These are phyloP conservation scores for Lophotis ruficrista DNA, from an alignment of 2,113 vertebrate genomes.

Conservation along the genomic window DNA sequence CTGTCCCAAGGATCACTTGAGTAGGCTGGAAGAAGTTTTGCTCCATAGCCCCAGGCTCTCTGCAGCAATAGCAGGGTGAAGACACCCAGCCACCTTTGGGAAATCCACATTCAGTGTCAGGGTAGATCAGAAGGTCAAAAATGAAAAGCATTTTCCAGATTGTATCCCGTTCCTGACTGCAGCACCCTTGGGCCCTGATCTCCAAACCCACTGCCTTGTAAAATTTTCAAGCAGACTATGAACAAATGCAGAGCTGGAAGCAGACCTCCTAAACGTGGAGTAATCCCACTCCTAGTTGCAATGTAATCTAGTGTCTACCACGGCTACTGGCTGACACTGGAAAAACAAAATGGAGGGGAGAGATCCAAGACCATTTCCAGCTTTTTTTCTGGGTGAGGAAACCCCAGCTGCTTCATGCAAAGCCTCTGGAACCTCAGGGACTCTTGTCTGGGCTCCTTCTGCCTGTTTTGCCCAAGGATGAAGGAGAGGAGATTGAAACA, in stretches of 20 bases:
- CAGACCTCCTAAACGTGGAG: not conserved
- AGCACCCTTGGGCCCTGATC: not conserved
- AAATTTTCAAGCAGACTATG: not conserved
- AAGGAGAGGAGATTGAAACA: not conserved
- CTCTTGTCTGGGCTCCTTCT: fast-evolving
- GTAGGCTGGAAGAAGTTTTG: not conserved
- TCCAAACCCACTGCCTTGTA: not conserved
- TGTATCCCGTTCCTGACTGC: not conserved
- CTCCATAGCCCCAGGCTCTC: not conserved
- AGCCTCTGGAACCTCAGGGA: not conserved
- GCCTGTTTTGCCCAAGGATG: not conserved
- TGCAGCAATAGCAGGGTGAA: not conserved
- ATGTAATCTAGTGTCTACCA: not conserved
- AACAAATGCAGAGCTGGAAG: not conserved
- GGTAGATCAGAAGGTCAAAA: not conserved
- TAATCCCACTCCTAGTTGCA: not conserved
- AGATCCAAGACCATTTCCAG: not conserved
- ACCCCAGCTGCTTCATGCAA: not conserved
- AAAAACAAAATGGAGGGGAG: not conserved
- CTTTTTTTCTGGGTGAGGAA: not conserved
- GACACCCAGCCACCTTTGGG: not conserved
- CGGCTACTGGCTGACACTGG: not conserved
- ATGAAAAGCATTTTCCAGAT: not conserved
- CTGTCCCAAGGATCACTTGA: not conserved
- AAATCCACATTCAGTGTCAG: not conserved